These are phyloP conservation scores for Antheraea assamensis DNA, from an alignment of 2,888 invertebrate genomes.

Conservation along the genomic window DNA sequence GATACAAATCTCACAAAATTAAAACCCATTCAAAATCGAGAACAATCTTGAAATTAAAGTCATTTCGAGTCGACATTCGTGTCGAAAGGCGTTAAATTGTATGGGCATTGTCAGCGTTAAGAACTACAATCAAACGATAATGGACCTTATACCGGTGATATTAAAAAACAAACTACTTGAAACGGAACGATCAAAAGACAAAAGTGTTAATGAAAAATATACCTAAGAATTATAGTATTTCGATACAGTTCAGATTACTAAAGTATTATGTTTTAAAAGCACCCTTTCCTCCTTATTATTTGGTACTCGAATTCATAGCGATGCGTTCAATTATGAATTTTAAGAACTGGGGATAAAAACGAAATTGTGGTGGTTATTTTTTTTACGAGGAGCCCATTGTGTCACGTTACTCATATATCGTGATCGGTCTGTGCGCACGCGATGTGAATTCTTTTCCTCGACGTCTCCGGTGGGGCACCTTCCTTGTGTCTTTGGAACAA, in stretches of 20 bases:
- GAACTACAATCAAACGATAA: background rate
- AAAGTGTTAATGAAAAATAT: background rate
- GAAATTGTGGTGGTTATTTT: conserved; percentile 19
- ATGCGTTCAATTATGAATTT: background rate
- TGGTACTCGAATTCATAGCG: background rate
- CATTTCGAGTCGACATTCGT: conserved; percentile 46
- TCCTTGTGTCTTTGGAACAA: conserved; percentile 50
- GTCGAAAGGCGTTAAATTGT: conserved; percentile 56
- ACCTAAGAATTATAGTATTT: background rate
- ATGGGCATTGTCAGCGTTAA: conserved; percentile 46
- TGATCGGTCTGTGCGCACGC: conserved; percentile 46
- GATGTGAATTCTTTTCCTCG: conserved; percentile 48
- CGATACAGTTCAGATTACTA: background rate
- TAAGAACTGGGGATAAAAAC: conserved; percentile 17
- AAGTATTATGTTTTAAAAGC: background rate
- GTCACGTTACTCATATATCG: conserved; percentile 51
- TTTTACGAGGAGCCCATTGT: conserved; percentile 45
- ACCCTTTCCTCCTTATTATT: background rate
- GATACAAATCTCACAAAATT: conserved; percentile 40
- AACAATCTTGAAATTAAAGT: conserved; percentile 42
- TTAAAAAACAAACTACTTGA: conserved; percentile 22
- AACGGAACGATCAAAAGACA: background rate
- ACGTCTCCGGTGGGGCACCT: conserved; percentile 38
- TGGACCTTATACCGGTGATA: background rate
- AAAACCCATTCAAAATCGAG: conserved; percentile 51